A percentile compares a stretch with the other conserved stretches of the same genome.
Evolutionary conservation across 2,797 vertebrate species (phyloP).

Genomic region (Melanotaenia nigrans): DNA sequence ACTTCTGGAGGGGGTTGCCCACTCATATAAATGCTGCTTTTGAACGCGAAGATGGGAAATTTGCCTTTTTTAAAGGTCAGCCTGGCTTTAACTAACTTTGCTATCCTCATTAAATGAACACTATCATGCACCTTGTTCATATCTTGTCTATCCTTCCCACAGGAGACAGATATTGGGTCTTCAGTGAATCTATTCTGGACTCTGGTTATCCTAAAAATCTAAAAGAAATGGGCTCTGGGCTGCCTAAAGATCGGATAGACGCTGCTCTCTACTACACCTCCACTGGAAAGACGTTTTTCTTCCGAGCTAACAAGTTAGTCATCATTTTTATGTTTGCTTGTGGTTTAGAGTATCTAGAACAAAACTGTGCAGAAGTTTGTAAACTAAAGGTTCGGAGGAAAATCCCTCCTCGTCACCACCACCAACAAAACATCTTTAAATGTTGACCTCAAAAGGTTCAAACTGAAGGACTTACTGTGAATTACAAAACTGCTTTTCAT

Average conservation of each 20-base stretch:
- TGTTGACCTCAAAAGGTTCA: constrained; percentile 40
- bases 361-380: constrained; percentile 17
- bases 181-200: constrained; percentile 87
- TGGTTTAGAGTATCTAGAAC: not conserved
- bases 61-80: constrained; percentile 93
- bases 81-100: not conserved
- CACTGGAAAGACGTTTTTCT: constrained; percentile 91
- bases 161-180: constrained; percentile 93
- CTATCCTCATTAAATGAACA: not conserved
- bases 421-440: constrained; percentile 32
- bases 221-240: constrained; percentile 87
- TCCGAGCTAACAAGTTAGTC: constrained; percentile 89
- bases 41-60: constrained; percentile 92
- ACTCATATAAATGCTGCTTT: constrained; percentile 87
- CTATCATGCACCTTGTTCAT: not conserved
- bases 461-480: constrained; percentile 24
- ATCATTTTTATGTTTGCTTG: constrained; percentile 6
- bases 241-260: constrained; percentile 90
- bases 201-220: constrained; percentile 86
- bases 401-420: constrained; percentile 16
- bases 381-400: constrained; percentile 19
- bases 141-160: constrained; percentile 8
- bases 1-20: constrained; percentile 92
- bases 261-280: constrained; percentile 90
- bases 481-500: constrained; percentile 31